A percentile compares a stretch with the other conserved stretches of the same genome.
These are phyloP conservation scores for Rhodeus uyekii DNA, from an alignment of 2,797 vertebrate species.

Conservation along the genomic window DNA sequence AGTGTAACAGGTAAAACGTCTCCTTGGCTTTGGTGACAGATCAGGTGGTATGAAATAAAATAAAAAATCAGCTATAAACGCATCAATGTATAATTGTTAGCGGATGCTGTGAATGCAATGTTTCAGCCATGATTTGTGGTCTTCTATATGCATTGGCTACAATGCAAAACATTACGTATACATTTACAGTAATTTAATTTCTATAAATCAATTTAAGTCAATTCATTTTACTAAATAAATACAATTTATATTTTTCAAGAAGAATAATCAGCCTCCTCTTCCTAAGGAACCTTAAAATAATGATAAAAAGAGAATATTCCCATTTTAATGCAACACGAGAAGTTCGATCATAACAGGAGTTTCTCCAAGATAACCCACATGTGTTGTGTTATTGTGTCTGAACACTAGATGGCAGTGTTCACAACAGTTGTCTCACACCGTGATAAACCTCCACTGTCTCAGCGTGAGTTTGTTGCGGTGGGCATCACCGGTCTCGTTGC, in stretches of 20 bases:
- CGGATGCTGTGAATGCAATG: neutral
- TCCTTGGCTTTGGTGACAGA: neutral
- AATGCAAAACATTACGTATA: neutral
- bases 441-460: neutral
- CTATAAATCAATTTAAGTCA: neutral
- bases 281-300: neutral
- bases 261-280: neutral
- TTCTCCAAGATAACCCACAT: neutral
- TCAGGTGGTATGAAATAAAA: neutral
- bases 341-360: neutral
- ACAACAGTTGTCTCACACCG: neutral
- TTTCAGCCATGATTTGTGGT: neutral
- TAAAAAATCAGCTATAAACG: neutral
- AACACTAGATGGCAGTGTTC: conserved; percentile 27
- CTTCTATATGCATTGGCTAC: neutral
- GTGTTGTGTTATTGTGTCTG: neutral
- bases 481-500: neutral
- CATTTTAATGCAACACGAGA: neutral
- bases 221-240: neutral
- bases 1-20: neutral
- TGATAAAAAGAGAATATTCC: neutral
- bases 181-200: neutral
- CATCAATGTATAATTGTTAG: neutral
- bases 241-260: neutral
- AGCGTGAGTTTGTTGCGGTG: conserved; percentile 18